phyloP scores from a whole-genome alignment of 2,797 vertebrate genomes.

The Lithobates pipiens region DNA sequence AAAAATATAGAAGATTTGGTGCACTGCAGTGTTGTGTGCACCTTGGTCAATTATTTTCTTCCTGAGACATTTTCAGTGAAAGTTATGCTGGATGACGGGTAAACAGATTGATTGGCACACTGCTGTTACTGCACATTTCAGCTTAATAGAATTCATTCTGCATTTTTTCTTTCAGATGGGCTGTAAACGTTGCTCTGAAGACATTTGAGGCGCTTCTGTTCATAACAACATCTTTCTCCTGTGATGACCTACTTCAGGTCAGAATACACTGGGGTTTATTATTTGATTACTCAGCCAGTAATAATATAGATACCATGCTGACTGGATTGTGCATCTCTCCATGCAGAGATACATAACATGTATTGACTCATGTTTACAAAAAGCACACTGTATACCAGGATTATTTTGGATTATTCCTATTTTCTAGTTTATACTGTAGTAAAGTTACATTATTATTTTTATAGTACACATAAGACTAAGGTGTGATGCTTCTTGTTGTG shows the following conservation, averaged over 20 bases:
- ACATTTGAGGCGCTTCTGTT: slow-evolving; percentile 57
- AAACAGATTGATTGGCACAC: neutral
- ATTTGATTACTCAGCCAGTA: neutral
- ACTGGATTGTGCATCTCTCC: neutral
- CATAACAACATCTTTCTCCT: slow-evolving; percentile 58
- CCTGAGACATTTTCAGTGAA: slow-evolving; percentile 57
- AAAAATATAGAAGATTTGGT: slow-evolving; percentile 42
- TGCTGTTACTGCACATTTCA: slow-evolving; percentile 1
- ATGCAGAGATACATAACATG: neutral
- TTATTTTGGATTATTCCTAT: neutral
- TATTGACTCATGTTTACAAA: neutral
- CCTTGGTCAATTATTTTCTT: slow-evolving; percentile 57
- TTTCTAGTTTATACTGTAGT: neutral
- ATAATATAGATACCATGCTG: slow-evolving; percentile 2
- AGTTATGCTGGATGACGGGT: slow-evolving; percentile 58
- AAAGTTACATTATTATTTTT: neutral
- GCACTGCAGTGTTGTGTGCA: slow-evolving; percentile 40
- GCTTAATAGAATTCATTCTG: neutral
- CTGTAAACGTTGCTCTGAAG: slow-evolving; percentile 60
- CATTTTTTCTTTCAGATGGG: slow-evolving; percentile 50
- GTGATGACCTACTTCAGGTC: slow-evolving; percentile 58
- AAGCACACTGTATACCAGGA: neutral
- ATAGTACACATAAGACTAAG: no score
- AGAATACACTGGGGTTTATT: slow-evolving; percentile 25
- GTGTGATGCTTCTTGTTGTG: no score